Evolutionary conservation across 2,888 invertebrate genomes (phyloP), one percentile per base, ranked within the genome.

Genomic region (Opisthograptis luteolata): DNA sequence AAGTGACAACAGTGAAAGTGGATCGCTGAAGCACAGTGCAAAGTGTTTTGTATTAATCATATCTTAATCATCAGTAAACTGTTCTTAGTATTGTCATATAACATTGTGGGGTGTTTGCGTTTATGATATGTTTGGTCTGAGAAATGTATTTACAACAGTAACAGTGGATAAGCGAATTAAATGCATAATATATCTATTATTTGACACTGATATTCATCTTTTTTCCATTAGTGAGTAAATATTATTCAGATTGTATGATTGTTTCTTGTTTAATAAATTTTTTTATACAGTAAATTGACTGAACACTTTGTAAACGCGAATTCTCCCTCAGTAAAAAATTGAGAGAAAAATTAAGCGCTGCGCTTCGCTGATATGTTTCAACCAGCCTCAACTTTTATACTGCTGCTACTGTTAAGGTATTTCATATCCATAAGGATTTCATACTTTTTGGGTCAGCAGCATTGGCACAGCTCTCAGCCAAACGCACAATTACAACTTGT

Each of bases 1-100:
- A 6, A 19, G 19, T 34, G 20, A 34, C 25, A 20, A 7, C 28
- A 30, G 34, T 34, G 32, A 34, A 9, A 7, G 10, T 34, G 34
- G 7, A 19, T 8, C 10, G 7, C 4, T 31, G 20, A 8, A 34
- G 10, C 34, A 7, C 20, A 34, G 34, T 34, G 20, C 9, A 9
- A 25, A 25, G 25, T 25, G 25, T 10, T 9, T 10, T 3, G 10
- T 25, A 25, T 2, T 10, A n/a, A n/a, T 10, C 2, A 1, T 25
- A 1, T 6, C n/a, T n/a, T n/a, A n/a, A n/a, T n/a, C n/a, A 3
- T 9, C 9, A 10, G 10, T 25, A 9, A 0, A 25, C 4, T 10
- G 10, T 10, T n/a, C 5, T 7, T 9, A 9, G 25, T 9, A 1
- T n/a, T n/a, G n/a, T n/a, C n/a, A n/a, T n/a, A n/a, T n/a, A n/a